Evolutionary conservation across 2,113 vertebrate species (phyloP).

Genomic region (Notarius lentiginosus): DNA sequence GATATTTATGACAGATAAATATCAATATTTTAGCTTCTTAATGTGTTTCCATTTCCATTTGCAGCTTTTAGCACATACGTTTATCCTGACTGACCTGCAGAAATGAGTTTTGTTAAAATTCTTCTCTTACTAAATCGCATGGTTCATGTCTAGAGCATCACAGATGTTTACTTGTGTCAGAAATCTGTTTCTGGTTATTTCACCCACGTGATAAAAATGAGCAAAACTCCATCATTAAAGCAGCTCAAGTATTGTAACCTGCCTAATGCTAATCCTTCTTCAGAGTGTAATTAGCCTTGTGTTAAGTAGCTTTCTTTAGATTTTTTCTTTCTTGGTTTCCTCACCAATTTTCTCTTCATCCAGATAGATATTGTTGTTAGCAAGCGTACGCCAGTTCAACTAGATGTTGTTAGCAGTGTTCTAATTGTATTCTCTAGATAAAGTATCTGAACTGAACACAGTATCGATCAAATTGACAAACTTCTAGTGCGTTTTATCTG

Average conservation of each 20-base stretch:
- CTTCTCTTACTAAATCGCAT: not conserved
- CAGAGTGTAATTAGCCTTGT: not conserved
- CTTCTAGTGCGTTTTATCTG: too few species aligned
- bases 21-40: not conserved
- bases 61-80: too few species aligned
- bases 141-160: not conserved
- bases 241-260: not conserved
- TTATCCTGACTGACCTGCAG: too few species aligned
- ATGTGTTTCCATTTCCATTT: too few species aligned
- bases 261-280: not conserved
- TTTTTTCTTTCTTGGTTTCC: not conserved
- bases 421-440: not conserved
- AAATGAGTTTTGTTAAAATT: not conserved
- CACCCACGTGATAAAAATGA: not conserved
- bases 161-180: not conserved
- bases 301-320: not conserved
- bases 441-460: not conserved
- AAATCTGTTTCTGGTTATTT: not conserved
- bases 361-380: not conserved
- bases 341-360: not conserved
- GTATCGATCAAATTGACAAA: too few species aligned
- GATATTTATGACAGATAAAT: not conserved
- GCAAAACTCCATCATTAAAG: not conserved
- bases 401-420: not conserved
- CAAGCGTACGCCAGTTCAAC: not conserved